These are phyloP conservation scores for Pycnonotus jocosus DNA, from an alignment of 2,113 vertebrate species.

Conservation along the genomic window DNA sequence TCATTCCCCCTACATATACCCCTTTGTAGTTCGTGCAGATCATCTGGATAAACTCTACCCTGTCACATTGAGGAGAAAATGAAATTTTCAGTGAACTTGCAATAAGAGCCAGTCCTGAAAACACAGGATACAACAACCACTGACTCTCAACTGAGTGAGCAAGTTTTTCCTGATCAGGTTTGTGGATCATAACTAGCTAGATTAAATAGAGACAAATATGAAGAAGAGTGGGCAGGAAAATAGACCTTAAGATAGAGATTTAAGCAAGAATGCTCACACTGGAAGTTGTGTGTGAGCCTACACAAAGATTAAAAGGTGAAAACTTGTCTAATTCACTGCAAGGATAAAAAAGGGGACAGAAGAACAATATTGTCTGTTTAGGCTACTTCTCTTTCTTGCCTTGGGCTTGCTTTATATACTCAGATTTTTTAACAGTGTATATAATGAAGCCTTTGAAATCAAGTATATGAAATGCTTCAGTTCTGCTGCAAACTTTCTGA, in stretches of 20 bases:
- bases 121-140: neutral
- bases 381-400: neutral
- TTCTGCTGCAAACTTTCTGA: neutral
- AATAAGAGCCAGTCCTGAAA: neutral
- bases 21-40: neutral
- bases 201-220: neutral
- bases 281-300: neutral
- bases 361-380: neutral
- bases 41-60: neutral
- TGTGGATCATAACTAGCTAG: neutral
- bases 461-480: neutral
- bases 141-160: neutral
- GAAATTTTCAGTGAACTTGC: neutral
- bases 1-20: fast-evolving
- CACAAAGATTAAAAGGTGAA: neutral
- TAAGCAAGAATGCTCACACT: neutral
- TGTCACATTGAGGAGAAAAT: neutral
- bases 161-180: neutral
- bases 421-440: neutral
- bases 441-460: neutral
- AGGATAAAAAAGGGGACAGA: neutral
- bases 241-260: neutral
- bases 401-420: neutral
- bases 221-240: neutral
- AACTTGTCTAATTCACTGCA: neutral